Conservation (phyloP, 2,113 vertebrate genomes). For the Lichenostomus cassidix region DNA sequence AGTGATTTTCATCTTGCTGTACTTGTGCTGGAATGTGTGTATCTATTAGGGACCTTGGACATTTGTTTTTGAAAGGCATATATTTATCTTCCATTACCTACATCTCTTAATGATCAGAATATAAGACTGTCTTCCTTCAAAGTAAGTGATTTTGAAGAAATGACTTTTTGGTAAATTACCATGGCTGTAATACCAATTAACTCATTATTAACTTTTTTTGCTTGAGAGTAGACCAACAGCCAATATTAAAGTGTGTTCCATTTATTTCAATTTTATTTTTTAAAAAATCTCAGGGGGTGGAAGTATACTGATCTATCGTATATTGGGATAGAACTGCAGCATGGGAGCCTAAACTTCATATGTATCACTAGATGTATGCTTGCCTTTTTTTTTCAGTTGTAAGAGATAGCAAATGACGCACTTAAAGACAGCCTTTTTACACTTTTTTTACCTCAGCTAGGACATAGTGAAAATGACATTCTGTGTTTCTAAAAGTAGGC, state of each 20-base stretch:
- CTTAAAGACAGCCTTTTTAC: not conserved
- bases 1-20: not conserved
- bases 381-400: not conserved
- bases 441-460: not conserved
- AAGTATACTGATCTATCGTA: not conserved
- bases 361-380: not conserved
- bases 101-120: not conserved
- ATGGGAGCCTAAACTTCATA: not conserved
- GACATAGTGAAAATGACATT: not conserved
- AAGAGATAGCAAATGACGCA: not conserved
- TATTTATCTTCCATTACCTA: not conserved
- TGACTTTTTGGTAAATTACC: not conserved
- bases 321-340: not conserved
- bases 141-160: not conserved
- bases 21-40: not conserved
- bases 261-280: not conserved
- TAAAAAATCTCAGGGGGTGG: not conserved
- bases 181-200: not conserved
- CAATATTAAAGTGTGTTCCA: not conserved
- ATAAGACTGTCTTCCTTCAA: not conserved
- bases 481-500: not conserved
- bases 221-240: not conserved
- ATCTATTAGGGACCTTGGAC: not conserved
- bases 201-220: not conserved
- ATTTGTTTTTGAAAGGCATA: not conserved